These are phyloP conservation scores for Callionymus lyra DNA, from an alignment of 2,113 vertebrate species.

Conservation along the genomic window DNA sequence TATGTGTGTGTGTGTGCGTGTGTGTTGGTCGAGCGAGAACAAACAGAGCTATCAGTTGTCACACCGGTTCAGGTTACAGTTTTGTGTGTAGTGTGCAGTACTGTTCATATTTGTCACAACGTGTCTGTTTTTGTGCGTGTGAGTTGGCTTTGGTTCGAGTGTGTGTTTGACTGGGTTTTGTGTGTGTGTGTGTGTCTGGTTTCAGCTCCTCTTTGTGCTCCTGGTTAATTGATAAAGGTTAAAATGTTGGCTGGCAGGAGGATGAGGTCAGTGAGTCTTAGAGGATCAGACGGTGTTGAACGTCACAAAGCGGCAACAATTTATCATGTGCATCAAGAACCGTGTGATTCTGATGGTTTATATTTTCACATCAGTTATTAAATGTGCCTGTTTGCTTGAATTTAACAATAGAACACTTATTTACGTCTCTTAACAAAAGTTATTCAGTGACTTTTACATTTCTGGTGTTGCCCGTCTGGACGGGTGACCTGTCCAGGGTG, in stretches of 20 bases:
- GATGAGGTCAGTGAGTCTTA: slow-evolving; percentile 28
- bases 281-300: neutral
- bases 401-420: too few species aligned
- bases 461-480: too few species aligned
- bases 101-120: slow-evolving; percentile 11
- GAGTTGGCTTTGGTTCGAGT: slow-evolving; percentile 4
- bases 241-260: slow-evolving; percentile 29
- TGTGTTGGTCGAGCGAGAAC: slow-evolving; percentile 13
- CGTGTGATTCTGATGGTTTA: too few species aligned
- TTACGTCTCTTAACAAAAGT: too few species aligned
- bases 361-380: too few species aligned
- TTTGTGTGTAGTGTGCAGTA: slow-evolving; percentile 10
- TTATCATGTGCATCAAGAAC: too few species aligned
- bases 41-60: slow-evolving; percentile 59
- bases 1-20: slow-evolving; percentile 24
- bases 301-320: too few species aligned
- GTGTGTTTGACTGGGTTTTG: slow-evolving; percentile 8
- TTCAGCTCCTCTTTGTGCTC: slow-evolving; percentile 49
- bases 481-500: too few species aligned
- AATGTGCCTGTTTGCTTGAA: too few species aligned
- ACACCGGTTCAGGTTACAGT: slow-evolving; percentile 38
- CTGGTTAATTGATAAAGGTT: slow-evolving; percentile 66
- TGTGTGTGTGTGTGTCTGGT: slow-evolving; percentile 34
- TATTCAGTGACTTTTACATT: too few species aligned
- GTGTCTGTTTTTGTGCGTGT: slow-evolving; percentile 6